Percentiles rank a stretch among this genome's conserved stretches.
phyloP scores from a whole-genome alignment of 1,140 invertebrate genomes.

The Brevipalpus yothersi region DNA sequence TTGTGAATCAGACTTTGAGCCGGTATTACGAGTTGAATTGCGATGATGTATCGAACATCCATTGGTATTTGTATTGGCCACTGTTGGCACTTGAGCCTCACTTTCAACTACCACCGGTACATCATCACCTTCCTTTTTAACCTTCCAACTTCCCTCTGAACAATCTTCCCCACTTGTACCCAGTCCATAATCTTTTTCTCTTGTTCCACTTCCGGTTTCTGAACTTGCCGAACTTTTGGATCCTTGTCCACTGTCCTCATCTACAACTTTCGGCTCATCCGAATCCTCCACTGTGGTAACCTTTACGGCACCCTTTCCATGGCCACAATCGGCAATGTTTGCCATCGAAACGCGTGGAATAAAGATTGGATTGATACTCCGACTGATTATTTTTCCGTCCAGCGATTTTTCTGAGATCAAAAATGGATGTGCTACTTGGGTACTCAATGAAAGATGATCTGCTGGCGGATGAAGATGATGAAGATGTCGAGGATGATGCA shows the following conservation, averaged over 20 bases:
- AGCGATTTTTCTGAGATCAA: constrained; percentile 5
- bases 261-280: neutral
- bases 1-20: neutral
- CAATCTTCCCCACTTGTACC: constrained; percentile 48
- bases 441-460: neutral
- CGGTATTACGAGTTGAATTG: neutral
- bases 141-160: constrained; percentile 32
- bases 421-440: constrained; percentile 2
- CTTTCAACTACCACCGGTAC: neutral
- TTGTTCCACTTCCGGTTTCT: constrained; percentile 11
- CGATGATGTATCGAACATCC: neutral
- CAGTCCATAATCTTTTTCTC: constrained; percentile 54
- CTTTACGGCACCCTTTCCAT: neutral
- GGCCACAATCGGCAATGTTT: too few relatives aligned
- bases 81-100: neutral
- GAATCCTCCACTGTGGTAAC: constrained; percentile 7
- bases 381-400: constrained; percentile 5
- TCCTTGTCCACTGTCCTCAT: constrained; percentile 3
- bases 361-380: constrained; percentile 5
- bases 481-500: neutral
- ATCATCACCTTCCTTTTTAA: neutral
- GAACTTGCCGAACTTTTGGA: constrained; percentile 8
- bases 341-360: constrained; percentile 6
- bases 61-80: neutral
- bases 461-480: neutral